phyloP scores from a whole-genome alignment of 2,888 invertebrate genomes.

The Acleris emargana region DNA sequence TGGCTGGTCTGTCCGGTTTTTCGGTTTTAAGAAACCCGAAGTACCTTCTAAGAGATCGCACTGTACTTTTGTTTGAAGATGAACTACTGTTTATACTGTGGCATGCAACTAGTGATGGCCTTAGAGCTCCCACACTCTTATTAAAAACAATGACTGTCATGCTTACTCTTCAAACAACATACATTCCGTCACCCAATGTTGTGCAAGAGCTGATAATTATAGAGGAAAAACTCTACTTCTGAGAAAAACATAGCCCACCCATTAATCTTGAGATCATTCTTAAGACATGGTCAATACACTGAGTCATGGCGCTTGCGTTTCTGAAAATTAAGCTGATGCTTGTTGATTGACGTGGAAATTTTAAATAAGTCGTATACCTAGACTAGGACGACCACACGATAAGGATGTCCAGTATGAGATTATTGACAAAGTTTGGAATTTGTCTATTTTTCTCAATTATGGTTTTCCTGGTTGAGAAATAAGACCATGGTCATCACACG shows the following conservation, averaged over 20 bases:
- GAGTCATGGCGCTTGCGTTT: background rate
- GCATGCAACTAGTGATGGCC: too few species aligned
- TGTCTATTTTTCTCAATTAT: too few species aligned
- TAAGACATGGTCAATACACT: background rate
- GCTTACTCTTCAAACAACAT: background rate
- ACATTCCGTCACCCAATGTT: background rate
- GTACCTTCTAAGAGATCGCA: too few species aligned
- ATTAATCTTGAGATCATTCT: conserved; percentile 1
- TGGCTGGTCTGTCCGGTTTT: too few species aligned
- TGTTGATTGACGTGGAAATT: background rate
- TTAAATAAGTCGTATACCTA: background rate
- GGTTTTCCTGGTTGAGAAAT: too few species aligned
- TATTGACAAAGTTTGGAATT: too few species aligned
- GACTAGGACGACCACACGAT: too few species aligned
- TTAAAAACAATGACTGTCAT: conserved; percentile 15
- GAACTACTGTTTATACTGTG: too few species aligned
- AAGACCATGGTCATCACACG: too few species aligned
- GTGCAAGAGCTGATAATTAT: conserved; percentile 1
- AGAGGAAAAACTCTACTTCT: conserved; percentile 8
- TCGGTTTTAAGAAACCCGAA: too few species aligned
- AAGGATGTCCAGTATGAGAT: too few species aligned
- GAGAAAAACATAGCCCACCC: conserved; percentile 1
- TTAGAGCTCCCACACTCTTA: background rate
- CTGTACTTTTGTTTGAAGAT: too few species aligned
- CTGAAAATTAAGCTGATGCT: conserved; percentile 7